Evolutionary conservation across 2,797 vertebrate genomes (phyloP).

Genomic region (Mycteria americana): DNA sequence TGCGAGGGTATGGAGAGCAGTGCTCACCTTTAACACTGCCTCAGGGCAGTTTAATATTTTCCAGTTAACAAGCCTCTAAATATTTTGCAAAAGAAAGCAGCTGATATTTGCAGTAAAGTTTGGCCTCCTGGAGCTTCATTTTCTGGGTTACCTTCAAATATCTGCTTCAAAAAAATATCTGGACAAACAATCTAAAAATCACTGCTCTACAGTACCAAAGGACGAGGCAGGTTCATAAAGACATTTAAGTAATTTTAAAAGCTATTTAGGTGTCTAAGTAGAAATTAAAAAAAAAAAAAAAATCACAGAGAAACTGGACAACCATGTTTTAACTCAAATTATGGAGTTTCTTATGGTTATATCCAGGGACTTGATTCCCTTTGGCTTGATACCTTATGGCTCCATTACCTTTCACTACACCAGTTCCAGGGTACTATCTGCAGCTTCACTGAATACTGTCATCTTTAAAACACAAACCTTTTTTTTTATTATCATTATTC

Average conservation of each 20-base stretch:
- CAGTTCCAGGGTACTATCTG: background rate
- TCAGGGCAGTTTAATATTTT: background rate
- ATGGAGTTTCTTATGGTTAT: background rate
- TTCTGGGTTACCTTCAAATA: background rate
- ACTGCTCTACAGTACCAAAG: background rate
- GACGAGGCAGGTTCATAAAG: background rate
- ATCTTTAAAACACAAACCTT: background rate
- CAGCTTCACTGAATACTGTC: background rate
- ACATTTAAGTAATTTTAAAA: background rate
- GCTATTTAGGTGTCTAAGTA: background rate
- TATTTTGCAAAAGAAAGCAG: background rate
- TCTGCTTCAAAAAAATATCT: background rate
- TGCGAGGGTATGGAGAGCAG: background rate
- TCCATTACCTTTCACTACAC: background rate
- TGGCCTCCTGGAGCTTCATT: background rate
- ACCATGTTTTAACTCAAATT: background rate
- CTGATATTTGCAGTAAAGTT: background rate
- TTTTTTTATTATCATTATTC: background rate
- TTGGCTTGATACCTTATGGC: background rate
- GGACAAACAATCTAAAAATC: background rate
- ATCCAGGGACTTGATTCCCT: background rate
- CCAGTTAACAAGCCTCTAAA: background rate
- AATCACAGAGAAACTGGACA: background rate
- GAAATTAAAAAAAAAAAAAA: background rate
- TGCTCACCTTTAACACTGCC: background rate